Percentiles rank a stretch among this genome's conserved stretches.
These are phyloP conservation scores for Onychostoma macrolepis DNA, from an alignment of 2,113 vertebrate genomes.

Conservation along the genomic window DNA sequence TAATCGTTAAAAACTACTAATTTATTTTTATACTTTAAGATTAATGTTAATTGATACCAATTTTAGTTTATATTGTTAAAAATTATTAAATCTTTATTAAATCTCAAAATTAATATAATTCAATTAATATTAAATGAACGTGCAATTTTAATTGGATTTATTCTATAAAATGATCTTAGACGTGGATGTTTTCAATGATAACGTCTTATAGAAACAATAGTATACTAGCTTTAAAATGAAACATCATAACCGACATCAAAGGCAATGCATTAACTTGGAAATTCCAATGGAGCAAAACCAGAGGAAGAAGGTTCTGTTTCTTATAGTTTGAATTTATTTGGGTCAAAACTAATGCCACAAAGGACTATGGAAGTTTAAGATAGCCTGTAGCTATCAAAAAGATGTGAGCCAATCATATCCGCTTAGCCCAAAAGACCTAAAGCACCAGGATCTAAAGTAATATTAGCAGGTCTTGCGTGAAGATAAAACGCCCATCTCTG, in stretches of 20 bases:
- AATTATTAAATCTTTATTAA: neutral
- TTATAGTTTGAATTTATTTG: conserved; percentile 27
- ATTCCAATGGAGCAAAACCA: conserved; percentile 1
- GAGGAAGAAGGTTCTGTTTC: neutral
- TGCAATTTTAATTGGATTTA: no score
- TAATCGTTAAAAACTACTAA: neutral
- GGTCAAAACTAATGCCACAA: conserved; percentile 52
- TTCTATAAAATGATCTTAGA: neutral
- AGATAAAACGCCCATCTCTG: conserved; percentile 58
- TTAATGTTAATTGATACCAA: neutral
- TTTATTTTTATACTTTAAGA: neutral
- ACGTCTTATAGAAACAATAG: neutral
- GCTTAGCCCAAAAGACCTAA: conserved; percentile 63
- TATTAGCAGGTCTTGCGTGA: conserved; percentile 70
- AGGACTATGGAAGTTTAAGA: conserved; percentile 64
- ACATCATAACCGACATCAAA: conserved; percentile 17
- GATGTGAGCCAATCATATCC: conserved; percentile 70
- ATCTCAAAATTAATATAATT: neutral
- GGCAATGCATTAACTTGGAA: neutral
- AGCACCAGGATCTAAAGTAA: conserved; percentile 69
- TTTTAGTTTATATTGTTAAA: neutral
- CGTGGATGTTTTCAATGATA: neutral
- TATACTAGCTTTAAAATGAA: conserved; percentile 8
- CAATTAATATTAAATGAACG: neutral
- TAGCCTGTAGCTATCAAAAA: conserved; percentile 62